Percentiles rank a stretch among this genome's conserved stretches.
These are phyloP conservation scores for Oncorhynchus clarkii DNA, from an alignment of 2,113 vertebrate species.

Conservation along the genomic window DNA sequence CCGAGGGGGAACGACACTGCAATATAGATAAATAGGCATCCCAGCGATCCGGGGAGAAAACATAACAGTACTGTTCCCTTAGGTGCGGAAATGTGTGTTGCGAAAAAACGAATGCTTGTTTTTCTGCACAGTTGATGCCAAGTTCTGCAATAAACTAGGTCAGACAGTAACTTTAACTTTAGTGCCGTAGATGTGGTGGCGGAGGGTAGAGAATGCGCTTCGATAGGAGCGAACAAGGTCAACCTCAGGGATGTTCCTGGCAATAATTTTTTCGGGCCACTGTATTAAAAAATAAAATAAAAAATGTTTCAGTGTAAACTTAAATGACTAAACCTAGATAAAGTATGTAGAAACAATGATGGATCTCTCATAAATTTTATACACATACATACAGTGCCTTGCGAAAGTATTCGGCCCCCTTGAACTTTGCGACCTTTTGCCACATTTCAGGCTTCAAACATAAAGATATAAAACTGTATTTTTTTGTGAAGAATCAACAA, in stretches of 20 bases:
- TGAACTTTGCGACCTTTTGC: too few species aligned
- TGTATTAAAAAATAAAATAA: too few species aligned
- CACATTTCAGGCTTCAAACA: too few species aligned
- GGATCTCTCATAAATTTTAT: too few species aligned
- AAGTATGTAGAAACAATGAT: too few species aligned
- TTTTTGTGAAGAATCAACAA: too few species aligned
- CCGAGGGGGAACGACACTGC: not conserved
- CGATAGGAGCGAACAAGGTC: constrained; percentile 6
- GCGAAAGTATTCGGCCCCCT: too few species aligned
- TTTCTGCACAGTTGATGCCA: constrained; percentile 33
- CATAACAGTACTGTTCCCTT: constrained; percentile 4
- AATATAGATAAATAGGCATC: constrained; percentile 1
- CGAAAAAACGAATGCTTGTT: constrained; percentile 22
- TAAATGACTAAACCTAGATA: too few species aligned
- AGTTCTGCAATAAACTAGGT: constrained; percentile 51
- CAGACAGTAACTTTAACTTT: constrained; percentile 23
- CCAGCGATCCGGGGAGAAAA: constrained; percentile 11
- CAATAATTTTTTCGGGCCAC: too few species aligned
- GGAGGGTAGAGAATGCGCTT: not conserved
- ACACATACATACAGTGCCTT: too few species aligned
- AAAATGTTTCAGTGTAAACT: too few species aligned
- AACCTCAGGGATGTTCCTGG: not conserved
- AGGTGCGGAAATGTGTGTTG: constrained; percentile 29
- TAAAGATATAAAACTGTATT: too few species aligned
- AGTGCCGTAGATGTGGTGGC: constrained; percentile 31